A percentile compares a stretch with the other conserved stretches of the same genome.
These are phyloP conservation scores for Caenorhabditis imperialis DNA, from an alignment of 2,888 invertebrate genomes.

Conservation along the genomic window DNA sequence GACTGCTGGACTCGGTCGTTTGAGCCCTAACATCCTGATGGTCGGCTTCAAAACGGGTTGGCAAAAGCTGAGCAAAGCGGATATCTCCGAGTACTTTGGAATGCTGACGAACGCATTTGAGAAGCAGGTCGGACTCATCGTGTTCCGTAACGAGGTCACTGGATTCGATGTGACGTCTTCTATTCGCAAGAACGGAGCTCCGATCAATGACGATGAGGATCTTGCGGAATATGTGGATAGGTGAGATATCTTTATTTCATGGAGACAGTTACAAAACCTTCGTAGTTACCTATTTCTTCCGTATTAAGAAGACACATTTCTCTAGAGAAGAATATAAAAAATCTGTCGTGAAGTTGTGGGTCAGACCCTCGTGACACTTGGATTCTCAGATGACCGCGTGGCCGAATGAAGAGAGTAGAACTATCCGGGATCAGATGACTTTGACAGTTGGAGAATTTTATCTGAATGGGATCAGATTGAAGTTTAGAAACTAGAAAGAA, in stretches of 20 bases:
- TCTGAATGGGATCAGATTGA: not conserved
- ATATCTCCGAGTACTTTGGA: slow-evolving; percentile 41
- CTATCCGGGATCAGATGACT: not conserved
- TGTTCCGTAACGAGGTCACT: slow-evolving; percentile 47
- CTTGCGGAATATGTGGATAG: slow-evolving; percentile 52
- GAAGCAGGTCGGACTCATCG: slow-evolving; percentile 51
- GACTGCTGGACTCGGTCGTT: slow-evolving; percentile 55
- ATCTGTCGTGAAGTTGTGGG: slow-evolving; percentile 7
- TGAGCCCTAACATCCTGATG: slow-evolving; percentile 60
- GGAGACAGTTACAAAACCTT: not conserved
- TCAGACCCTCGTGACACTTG: slow-evolving; percentile 1
- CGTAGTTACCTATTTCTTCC: not conserved
- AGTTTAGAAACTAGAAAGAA: no score
- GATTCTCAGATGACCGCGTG: slow-evolving; percentile 16
- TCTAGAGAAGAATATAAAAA: slow-evolving; percentile 22
- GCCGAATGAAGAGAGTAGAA: slow-evolving; percentile 5
- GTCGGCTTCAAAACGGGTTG: slow-evolving; percentile 58
- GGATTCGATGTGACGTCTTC: slow-evolving; percentile 56
- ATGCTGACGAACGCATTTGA: slow-evolving; percentile 57
- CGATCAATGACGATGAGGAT: slow-evolving; percentile 53
- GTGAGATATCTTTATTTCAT: slow-evolving; percentile 8
- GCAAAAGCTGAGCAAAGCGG: slow-evolving; percentile 26
- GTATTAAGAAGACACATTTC: no score
- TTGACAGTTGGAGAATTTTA: slow-evolving; percentile 14
- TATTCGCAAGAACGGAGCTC: slow-evolving; percentile 41